Evolutionary conservation across 2,797 vertebrate species (phyloP).

Genomic region (Tadarida brasiliensis): DNA sequence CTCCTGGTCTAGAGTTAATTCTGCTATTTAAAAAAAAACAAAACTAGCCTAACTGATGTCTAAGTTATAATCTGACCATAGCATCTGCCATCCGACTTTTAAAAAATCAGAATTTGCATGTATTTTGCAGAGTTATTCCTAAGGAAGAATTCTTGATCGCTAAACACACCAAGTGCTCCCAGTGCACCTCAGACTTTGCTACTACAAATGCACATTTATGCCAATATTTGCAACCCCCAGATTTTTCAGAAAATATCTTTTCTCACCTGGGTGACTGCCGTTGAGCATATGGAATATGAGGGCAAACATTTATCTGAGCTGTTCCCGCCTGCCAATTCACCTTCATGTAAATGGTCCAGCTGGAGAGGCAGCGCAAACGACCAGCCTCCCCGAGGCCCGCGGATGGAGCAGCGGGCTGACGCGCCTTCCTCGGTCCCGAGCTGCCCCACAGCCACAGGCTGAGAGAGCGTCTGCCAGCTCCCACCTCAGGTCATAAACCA

Average conservation of each 20-base stretch:
- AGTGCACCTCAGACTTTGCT: background rate
- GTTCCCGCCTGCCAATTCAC: background rate
- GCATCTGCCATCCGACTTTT: background rate
- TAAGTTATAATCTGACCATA: constrained; percentile 5
- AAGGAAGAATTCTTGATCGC: background rate
- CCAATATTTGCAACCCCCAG: background rate
- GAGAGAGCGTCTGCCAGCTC: background rate
- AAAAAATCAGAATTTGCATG: background rate
- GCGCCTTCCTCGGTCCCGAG: rapidly evolving
- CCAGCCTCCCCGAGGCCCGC: background rate
- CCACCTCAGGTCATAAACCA: rapidly evolving
- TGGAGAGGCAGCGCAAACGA: background rate
- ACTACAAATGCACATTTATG: background rate
- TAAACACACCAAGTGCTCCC: background rate
- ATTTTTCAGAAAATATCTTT: constrained; percentile 16
- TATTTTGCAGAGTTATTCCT: background rate
- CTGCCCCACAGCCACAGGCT: rapidly evolving
- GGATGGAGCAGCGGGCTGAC: rapidly evolving
- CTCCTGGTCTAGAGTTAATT: constrained; percentile 14
- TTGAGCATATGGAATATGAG: background rate
- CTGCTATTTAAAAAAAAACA: background rate
- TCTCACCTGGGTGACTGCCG: background rate
- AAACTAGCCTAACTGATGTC: background rate
- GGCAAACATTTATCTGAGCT: background rate
- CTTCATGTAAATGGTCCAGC: background rate